Evolutionary conservation across 2,888 invertebrate species (phyloP).

Genomic region (Diarsia rubi): DNA sequence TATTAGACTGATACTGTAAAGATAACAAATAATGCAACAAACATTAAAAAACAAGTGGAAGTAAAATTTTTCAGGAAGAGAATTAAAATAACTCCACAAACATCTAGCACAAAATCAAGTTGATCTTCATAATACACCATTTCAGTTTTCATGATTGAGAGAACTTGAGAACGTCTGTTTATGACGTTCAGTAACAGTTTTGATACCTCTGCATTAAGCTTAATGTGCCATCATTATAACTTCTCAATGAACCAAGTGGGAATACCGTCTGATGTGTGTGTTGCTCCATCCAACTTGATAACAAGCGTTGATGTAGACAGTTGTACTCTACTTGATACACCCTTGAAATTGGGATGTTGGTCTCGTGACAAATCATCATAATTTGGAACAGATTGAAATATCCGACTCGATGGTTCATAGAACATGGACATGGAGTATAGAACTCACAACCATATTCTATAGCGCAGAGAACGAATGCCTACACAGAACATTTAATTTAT

Average conservation of each 20-base stretch:
- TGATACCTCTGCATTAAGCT: slow-evolving; percentile 22
- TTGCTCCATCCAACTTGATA: slow-evolving; percentile 28
- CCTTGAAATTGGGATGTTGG: neutral
- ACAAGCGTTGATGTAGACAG: slow-evolving; percentile 15
- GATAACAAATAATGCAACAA: neutral
- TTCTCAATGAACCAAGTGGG: slow-evolving; percentile 31
- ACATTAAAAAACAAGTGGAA: neutral
- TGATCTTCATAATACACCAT: neutral
- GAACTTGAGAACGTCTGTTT: slow-evolving; percentile 10
- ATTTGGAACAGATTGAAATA: neutral
- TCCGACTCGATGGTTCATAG: neutral
- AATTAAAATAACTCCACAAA: neutral
- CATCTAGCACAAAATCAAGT: neutral
- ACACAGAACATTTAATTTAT: neutral
- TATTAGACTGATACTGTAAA: neutral
- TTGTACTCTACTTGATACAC: neutral
- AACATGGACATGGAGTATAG: too few species aligned
- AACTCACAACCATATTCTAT: neutral
- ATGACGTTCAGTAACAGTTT: slow-evolving; percentile 10
- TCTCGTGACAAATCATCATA: neutral
- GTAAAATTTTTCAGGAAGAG: neutral
- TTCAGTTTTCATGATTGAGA: neutral
- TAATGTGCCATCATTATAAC: slow-evolving; percentile 37
- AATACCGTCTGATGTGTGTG: slow-evolving; percentile 21
- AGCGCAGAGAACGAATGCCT: neutral